Evolutionary conservation across 2,888 invertebrate species (phyloP).

Genomic region (Pelosia muscerda): DNA sequence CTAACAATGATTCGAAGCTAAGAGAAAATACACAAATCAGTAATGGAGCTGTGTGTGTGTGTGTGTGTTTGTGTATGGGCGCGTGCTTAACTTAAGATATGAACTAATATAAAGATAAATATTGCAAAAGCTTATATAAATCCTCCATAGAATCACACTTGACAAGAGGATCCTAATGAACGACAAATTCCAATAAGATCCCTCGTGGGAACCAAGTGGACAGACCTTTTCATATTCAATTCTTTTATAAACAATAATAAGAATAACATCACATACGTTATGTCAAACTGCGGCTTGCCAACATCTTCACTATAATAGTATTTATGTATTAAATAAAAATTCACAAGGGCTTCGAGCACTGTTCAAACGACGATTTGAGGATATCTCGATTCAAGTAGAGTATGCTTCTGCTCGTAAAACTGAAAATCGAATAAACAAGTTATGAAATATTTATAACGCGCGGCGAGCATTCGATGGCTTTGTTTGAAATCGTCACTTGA

Average conservation of each 20-base stretch:
- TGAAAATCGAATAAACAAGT: slow-evolving; percentile 54
- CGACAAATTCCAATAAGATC: too few species aligned
- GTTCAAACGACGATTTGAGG: slow-evolving; percentile 50
- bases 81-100: too few species aligned
- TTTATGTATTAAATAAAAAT: slow-evolving; percentile 39
- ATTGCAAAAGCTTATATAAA: too few species aligned
- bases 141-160: too few species aligned
- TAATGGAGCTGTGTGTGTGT: too few species aligned
- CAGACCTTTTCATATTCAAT: background rate
- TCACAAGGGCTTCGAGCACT: slow-evolving; percentile 49
- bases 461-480: slow-evolving; percentile 19
- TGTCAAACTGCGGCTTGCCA: background rate
- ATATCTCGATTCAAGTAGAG: slow-evolving; percentile 55
- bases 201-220: background rate
- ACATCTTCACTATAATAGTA: background rate
- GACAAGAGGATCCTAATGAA: too few species aligned
- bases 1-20: too few species aligned
- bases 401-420: slow-evolving; percentile 51
- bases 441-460: slow-evolving; percentile 57
- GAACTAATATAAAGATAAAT: too few species aligned
- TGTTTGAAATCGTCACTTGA: slow-evolving; percentile 26
- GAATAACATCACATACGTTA: background rate
- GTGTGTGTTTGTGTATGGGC: too few species aligned
- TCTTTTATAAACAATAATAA: background rate
- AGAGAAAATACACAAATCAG: too few species aligned